Evolutionary conservation across 2,888 invertebrate species (phyloP).

Genomic region (Apamea epomidion): DNA sequence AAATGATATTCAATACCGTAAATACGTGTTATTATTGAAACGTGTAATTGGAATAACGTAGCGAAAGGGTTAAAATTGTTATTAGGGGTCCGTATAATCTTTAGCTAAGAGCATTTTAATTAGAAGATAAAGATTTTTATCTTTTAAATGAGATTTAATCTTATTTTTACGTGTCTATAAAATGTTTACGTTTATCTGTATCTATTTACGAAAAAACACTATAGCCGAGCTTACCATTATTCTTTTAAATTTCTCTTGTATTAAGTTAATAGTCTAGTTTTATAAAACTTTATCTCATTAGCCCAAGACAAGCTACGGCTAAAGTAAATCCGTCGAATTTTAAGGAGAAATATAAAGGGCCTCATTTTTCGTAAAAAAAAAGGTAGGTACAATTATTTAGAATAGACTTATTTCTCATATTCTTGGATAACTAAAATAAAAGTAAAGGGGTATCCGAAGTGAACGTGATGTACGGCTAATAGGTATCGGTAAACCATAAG

Average conservation of each 20-base stretch:
- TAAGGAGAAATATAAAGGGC: not conserved
- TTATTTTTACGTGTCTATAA: not conserved
- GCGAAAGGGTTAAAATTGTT: conserved; percentile 11
- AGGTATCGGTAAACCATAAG: conserved; percentile 23
- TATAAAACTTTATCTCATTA: not conserved
- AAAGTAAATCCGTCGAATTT: not conserved
- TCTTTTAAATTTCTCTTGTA: not conserved
- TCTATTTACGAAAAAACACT: not conserved
- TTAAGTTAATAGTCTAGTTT: not conserved
- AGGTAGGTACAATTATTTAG: not conserved
- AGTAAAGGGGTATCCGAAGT: not conserved
- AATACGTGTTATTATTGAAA: conserved; percentile 39
- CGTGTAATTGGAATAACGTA: conserved; percentile 13
- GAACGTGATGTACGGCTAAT: not conserved
- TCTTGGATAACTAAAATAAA: not conserved
- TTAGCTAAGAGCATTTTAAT: not conserved
- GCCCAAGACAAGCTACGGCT: not conserved
- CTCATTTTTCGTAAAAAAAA: not conserved
- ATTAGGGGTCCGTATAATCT: conserved; percentile 13
- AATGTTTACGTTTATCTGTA: not conserved
- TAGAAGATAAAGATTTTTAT: conserved; percentile 15
- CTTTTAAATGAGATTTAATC: not conserved
- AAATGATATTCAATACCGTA: conserved; percentile 20
- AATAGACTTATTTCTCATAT: not conserved
- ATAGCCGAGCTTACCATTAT: not conserved